Evolutionary conservation across 64 coral and sea anemone genomes (phyloP).

Genomic region (Orbicella faveolata): DNA sequence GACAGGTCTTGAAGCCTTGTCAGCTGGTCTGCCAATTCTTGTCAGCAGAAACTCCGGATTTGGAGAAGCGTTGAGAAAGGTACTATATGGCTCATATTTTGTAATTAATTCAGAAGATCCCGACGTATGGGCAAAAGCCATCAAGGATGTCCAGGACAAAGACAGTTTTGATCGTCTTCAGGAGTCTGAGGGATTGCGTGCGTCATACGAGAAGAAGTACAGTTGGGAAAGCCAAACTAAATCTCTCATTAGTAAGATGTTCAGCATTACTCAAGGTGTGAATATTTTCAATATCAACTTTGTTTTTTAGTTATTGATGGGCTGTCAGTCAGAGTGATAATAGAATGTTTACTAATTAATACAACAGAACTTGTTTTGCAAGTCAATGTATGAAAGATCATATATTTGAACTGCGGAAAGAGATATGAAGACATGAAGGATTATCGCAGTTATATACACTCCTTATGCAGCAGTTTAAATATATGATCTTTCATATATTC

Average conservation of each 20-base stretch:
- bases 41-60: not conserved
- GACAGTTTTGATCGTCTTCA: not conserved
- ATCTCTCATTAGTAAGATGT: not conserved
- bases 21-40: conserved; percentile 24
- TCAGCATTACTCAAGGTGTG: no score
- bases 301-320: no score
- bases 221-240: not conserved
- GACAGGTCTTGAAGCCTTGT: conserved; percentile 5
- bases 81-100: not conserved
- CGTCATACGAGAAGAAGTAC: not conserved
- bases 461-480: no score
- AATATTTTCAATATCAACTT: no score
- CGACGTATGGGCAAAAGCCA: not conserved
- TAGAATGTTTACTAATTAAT: no score
- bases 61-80: not conserved
- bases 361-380: no score
- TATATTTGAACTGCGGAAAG: no score
- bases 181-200: not conserved
- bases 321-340: no score
- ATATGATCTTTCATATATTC: no score
- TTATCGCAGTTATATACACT: no score
- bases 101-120: not conserved
- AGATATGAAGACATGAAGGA: no score
- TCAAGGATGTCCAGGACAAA: not conserved
- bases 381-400: no score